Evolutionary conservation across 2,888 invertebrate genomes (phyloP).

Genomic region (Tethea ocularis): DNA sequence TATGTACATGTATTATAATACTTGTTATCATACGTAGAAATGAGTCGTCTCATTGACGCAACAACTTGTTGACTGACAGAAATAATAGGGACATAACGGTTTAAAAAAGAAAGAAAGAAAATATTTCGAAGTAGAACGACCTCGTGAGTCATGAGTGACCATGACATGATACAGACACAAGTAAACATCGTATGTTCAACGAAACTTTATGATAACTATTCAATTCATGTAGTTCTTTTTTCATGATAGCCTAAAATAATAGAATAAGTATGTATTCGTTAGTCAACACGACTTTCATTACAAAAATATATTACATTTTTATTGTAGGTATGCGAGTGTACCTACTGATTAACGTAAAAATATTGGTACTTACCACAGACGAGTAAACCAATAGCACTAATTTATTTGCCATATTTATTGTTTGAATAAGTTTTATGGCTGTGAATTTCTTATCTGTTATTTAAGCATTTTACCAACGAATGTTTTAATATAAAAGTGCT

Average conservation of each 20-base stretch:
- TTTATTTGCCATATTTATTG: background rate
- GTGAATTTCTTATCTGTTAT: too few relatives aligned
- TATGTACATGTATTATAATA: background rate
- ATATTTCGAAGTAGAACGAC: background rate
- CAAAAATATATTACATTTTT: background rate
- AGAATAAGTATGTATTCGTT: background rate
- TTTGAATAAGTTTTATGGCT: too few relatives aligned
- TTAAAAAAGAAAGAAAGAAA: background rate
- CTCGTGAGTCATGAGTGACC: too few relatives aligned
- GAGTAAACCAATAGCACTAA: background rate
- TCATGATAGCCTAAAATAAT: background rate
- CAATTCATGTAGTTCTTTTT: background rate
- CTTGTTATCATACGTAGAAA: background rate
- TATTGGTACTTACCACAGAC: background rate
- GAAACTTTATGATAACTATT: background rate
- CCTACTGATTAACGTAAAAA: background rate
- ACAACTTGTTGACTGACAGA: background rate
- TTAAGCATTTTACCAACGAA: too few relatives aligned
- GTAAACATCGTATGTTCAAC: background rate
- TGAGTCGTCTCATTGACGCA: background rate
- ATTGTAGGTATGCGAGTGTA: background rate
- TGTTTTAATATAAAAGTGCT: too few relatives aligned
- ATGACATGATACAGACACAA: background rate
- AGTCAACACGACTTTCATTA: background rate
- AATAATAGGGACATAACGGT: background rate